Conservation (phyloP, 1,140 invertebrate genomes). For the Drosophila grimshawi region DNA sequence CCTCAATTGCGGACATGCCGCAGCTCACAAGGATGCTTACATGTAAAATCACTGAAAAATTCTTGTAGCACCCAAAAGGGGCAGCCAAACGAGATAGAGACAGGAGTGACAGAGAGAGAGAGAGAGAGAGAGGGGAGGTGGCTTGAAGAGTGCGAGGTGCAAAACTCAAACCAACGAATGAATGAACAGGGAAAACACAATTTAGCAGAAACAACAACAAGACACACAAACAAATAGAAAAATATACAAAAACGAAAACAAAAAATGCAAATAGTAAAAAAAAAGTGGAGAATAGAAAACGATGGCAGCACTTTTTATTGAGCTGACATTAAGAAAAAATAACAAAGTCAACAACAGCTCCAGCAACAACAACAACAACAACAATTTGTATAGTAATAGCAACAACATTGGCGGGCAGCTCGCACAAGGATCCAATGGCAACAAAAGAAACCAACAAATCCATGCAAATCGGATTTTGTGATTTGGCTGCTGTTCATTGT, state of each 20-base stretch:
- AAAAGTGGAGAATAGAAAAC: constrained; percentile 67
- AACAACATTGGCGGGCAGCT: constrained; percentile 74
- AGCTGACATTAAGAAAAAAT: constrained; percentile 82
- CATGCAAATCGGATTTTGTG: constrained; percentile 83
- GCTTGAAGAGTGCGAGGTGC: constrained; percentile 12
- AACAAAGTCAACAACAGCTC: constrained; percentile 76
- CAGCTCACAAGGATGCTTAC: constrained; percentile 80
- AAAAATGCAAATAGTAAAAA: constrained; percentile 8
- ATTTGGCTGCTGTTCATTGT: constrained; percentile 60
- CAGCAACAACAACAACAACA: constrained; percentile 17
- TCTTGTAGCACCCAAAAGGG: constrained; percentile 36
- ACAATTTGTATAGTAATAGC: constrained; percentile 69
- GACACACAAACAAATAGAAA: constrained; percentile 19
- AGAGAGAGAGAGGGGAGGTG: constrained; percentile 11
- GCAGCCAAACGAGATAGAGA: background rate
- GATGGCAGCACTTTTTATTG: constrained; percentile 75
- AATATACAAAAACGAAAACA: constrained; percentile 15
- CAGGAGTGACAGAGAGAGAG: background rate
- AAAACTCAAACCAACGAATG: constrained; percentile 66
- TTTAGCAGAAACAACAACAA: constrained; percentile 80
- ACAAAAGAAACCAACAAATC: constrained; percentile 83
- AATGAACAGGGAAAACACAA: constrained; percentile 83
- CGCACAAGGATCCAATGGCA: constrained; percentile 71
- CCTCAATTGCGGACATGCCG: constrained; percentile 80
- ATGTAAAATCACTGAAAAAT: constrained; percentile 81